A percentile compares a stretch with the other conserved stretches of the same genome.
Evolutionary conservation across 37 sponge, comb jelly and placozoan species (phyloP).

Genomic region (Axinella damicornis): DNA sequence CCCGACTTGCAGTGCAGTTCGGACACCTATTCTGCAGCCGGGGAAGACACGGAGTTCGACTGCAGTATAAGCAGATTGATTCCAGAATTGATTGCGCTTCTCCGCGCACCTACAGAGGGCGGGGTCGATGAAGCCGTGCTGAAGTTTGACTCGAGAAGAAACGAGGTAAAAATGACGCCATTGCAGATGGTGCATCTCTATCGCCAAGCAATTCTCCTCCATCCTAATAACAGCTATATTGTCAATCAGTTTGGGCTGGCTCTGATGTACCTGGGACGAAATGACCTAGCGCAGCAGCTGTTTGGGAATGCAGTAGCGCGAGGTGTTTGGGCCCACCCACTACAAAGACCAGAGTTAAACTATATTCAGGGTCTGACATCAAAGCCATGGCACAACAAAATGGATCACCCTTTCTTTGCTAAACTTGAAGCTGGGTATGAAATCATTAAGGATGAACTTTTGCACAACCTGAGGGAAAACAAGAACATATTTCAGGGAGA

Average conservation of each 20-base stretch:
- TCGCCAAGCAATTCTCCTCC: constrained; percentile 51
- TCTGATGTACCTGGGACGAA: constrained; percentile 45
- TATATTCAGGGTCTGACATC: constrained; percentile 57
- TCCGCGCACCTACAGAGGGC: not conserved
- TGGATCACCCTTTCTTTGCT: constrained; percentile 44
- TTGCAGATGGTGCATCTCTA: constrained; percentile 63
- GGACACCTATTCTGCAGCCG: too few species aligned
- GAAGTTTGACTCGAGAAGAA: constrained; percentile 56
- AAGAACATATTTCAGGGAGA: constrained; percentile 57
- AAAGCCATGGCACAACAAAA: constrained; percentile 69
- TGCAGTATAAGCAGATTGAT: too few species aligned
- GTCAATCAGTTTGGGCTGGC: constrained; percentile 80
- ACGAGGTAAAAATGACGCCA: constrained; percentile 53
- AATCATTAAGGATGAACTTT: constrained; percentile 52
- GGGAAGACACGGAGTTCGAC: too few species aligned
- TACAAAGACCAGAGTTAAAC: constrained; percentile 77
- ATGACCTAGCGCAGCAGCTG: constrained; percentile 42
- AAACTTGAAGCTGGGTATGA: constrained; percentile 47
- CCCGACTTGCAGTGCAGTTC: too few species aligned
- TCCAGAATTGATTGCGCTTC: too few species aligned
- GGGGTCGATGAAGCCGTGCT: constrained; percentile 44
- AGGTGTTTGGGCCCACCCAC: constrained; percentile 66
- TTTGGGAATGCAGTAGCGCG: constrained; percentile 67
- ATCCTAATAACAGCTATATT: constrained; percentile 68
- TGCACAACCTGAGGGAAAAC: constrained; percentile 6